phyloP scores from a whole-genome alignment of 2,113 vertebrate genomes.

The Alethe castanea region DNA sequence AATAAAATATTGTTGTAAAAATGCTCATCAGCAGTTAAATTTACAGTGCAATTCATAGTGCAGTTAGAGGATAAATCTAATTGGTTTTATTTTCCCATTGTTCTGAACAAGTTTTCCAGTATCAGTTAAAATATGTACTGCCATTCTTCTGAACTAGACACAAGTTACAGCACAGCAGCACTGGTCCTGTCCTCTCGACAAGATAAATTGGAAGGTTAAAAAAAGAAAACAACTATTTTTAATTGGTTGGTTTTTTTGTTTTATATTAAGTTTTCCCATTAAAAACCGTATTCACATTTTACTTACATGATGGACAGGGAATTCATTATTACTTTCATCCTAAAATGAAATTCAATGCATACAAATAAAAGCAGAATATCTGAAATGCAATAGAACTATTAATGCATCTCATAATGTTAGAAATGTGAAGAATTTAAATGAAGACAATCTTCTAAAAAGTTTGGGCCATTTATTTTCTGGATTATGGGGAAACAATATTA shows the following conservation, averaged over 20 bases:
- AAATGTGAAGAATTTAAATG: not conserved
- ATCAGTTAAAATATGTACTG: not conserved
- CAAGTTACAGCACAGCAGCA: not conserved
- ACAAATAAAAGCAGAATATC: not conserved
- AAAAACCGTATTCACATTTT: not conserved
- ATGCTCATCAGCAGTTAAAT: not conserved
- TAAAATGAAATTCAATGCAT: not conserved
- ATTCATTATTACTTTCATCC: not conserved
- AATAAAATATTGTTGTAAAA: not conserved
- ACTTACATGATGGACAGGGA: not conserved
- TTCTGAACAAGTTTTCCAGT: not conserved
- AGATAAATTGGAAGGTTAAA: not conserved
- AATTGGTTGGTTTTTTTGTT: not conserved
- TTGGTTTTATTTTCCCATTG: not conserved
- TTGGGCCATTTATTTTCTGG: not conserved
- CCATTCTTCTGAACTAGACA: not conserved
- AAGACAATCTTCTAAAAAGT: not conserved
- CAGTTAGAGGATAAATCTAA: not conserved
- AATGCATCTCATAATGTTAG: not conserved
- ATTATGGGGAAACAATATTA: not conserved
- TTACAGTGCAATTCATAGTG: not conserved
- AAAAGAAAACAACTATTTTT: not conserved
- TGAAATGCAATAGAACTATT: not conserved
- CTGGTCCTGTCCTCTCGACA: not conserved
- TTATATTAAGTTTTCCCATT: not conserved